Conservation (phyloP, 2,888 invertebrate species). For the Pseudococcus longispinus region DNA sequence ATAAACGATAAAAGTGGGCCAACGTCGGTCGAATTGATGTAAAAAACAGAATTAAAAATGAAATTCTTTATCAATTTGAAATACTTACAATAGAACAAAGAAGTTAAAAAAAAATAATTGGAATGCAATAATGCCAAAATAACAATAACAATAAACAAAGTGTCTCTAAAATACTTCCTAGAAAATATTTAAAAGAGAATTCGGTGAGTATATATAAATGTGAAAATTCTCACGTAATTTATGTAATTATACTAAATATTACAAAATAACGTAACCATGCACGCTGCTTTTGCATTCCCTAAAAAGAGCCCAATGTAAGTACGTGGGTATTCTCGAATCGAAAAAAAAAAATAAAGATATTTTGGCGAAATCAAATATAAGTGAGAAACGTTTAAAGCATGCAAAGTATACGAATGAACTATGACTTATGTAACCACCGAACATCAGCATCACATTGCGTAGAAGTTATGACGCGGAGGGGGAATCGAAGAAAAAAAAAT, state of each 20-base stretch:
- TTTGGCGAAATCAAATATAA: not conserved
- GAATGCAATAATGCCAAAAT: conserved; percentile 4
- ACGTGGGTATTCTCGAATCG: not conserved
- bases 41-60: conserved; percentile 7
- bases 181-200: not conserved
- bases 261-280: not conserved
- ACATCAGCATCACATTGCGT: not conserved
- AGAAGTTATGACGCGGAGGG: not conserved
- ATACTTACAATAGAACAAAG: not conserved
- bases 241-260: not conserved
- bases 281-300: not conserved
- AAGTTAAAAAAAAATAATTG: conserved; percentile 8
- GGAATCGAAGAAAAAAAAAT: not conserved
- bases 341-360: not conserved
- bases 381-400: not conserved
- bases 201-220: conserved; percentile 24
- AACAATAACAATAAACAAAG: conserved; percentile 28
- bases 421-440: not conserved
- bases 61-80: not conserved
- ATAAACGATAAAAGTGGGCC: conserved; percentile 4
- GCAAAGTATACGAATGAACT: not conserved
- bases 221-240: conserved; percentile 5
- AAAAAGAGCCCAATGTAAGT: not conserved
- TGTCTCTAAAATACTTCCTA: not conserved
- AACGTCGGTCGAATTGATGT: not conserved